Conservation (phyloP, 2,888 invertebrate species). For the Netelia virgata region DNA sequence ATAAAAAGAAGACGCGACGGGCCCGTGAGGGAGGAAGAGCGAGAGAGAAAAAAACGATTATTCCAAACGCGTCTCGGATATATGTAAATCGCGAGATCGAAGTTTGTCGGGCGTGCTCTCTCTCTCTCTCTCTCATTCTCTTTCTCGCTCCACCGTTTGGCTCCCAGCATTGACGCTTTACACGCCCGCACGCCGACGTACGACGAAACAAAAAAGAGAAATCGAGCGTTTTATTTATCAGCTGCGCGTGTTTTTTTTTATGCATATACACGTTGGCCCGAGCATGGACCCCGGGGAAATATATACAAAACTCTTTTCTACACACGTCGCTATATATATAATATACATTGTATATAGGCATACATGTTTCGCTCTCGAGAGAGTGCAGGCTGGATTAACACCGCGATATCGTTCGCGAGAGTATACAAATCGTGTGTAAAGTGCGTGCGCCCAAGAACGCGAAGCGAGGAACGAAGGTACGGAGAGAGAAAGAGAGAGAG, state of each 20-base stretch:
- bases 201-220: background rate
- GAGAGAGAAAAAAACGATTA: slow-evolving; percentile 47
- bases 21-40: slow-evolving; percentile 28
- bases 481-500: background rate
- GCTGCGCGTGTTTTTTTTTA: slow-evolving; percentile 15
- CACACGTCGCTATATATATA: background rate
- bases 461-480: background rate
- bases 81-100: slow-evolving; percentile 55
- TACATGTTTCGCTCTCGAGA: background rate
- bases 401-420: slow-evolving; percentile 40
- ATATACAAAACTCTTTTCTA: slow-evolving; percentile 24
- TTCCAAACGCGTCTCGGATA: slow-evolving; percentile 48
- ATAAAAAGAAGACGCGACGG: background rate
- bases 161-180: slow-evolving; percentile 58
- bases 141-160: background rate
- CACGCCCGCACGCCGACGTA: slow-evolving; percentile 26
- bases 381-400: slow-evolving; percentile 53
- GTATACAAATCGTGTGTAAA: slow-evolving; percentile 45
- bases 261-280: background rate
- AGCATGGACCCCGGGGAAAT: slow-evolving; percentile 21
- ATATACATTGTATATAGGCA: background rate
- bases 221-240: slow-evolving; percentile 50
- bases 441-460: slow-evolving; percentile 38
- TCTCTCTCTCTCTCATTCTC: background rate
- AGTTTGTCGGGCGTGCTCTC: slow-evolving; percentile 43